Evolutionary conservation across 2,113 vertebrate genomes (phyloP).

Genomic region (Apodemus speciosus): DNA sequence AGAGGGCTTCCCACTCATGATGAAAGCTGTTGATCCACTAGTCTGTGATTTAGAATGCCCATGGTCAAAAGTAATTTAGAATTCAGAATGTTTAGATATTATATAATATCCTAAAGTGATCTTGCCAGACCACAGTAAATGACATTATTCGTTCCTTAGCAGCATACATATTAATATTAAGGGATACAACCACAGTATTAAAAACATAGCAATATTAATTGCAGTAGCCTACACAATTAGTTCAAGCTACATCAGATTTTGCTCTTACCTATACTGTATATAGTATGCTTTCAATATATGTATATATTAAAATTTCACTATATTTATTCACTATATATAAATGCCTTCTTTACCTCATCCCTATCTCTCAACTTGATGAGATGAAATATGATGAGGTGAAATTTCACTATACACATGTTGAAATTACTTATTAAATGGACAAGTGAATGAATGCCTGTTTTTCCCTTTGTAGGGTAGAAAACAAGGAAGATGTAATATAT

Average conservation of each 20-base stretch:
- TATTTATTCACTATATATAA: not conserved
- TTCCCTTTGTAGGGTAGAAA: not conserved
- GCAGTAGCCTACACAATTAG: not conserved
- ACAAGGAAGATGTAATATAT: not conserved
- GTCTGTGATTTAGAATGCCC: not conserved
- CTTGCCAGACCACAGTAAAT: not conserved
- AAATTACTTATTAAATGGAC: not conserved
- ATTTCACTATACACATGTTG: not conserved
- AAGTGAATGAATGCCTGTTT: not conserved
- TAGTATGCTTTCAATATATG: not conserved
- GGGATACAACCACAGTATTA: not conserved
- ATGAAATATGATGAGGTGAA: no score
- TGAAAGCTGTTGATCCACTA: not conserved
- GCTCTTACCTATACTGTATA: fast-evolving
- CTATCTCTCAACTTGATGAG: no score
- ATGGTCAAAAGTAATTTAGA: not conserved
- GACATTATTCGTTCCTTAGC: not conserved
- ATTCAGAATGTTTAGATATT: not conserved
- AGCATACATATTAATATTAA: not conserved
- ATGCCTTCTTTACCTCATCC: no score
- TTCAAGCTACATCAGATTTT: not conserved
- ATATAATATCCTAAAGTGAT: not conserved
- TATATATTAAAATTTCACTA: no score
- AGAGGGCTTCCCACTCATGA: not conserved
- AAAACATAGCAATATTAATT: not conserved